Evolutionary conservation across 1,140 invertebrate species (phyloP), one percentile per base, ranked within the genome.

Genomic region (Drosophila novamexicana): DNA sequence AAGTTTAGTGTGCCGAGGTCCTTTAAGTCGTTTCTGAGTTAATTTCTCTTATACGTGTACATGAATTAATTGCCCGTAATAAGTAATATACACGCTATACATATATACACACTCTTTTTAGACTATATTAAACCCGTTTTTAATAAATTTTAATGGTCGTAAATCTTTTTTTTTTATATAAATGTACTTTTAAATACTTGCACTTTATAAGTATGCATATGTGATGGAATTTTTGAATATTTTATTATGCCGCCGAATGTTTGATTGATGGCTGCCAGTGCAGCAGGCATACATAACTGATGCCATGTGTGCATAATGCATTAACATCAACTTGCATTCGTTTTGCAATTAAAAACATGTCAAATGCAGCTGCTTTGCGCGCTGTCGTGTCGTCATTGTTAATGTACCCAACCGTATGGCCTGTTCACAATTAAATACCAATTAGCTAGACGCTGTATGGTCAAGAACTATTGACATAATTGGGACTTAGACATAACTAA

Each of bases 281-380:
- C 63, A 39, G 39, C 34, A 62, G 67, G 44, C 66, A 74, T 75
- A 73, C 29, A 88, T 73, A 88, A 88, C 70, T 77, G 63, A 85
- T 79, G 50, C 39, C 81, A 81, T 64, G 54, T 86, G 78, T 71
- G 66, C 64, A 68, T 75, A 47, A 67, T 75, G 66, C 81, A 86
- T 78, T 86, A 61, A 75, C 58, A 76, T 72, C 56, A 80, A 71
- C 40, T 39, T 73, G 50, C 67, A 57, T 70, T 84, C 73, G 73
- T 70, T 81, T 75, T 63, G 67, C 75, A 76, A 85, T 85, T 86
- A 77, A 76, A 61, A 50, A 44, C 44, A 68, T 59, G 56, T 63
- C 62, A 68, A 69, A 50, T 57, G 12, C 18, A 34, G 34, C 42
- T 69, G 39, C 36, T 62, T 32, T 54, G 37, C 32, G 32, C 14